Evolutionary conservation across 2,797 vertebrate species (phyloP).

Genomic region (Sphaeramia orbicularis): DNA sequence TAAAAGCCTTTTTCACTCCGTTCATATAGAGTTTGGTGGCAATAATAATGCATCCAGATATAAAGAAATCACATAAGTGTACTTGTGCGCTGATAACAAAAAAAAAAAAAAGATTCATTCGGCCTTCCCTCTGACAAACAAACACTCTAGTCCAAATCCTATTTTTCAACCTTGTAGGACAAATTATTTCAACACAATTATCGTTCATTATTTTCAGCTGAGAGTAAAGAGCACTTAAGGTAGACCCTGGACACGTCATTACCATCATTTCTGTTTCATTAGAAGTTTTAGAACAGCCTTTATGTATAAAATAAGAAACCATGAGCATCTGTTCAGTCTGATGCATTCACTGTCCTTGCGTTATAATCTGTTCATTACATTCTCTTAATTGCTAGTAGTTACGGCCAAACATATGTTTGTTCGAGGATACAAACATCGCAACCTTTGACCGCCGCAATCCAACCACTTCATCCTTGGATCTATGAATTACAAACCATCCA

Average conservation of each 20-base stretch:
- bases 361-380: too few species aligned
- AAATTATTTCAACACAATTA: conserved; percentile 13
- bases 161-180: neutral
- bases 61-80: conserved; percentile 25
- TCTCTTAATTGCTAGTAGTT: too few species aligned
- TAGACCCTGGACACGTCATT: conserved; percentile 7
- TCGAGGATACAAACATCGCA: too few species aligned
- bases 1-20: conserved; percentile 23
- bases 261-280: conserved; percentile 2
- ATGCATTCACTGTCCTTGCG: too few species aligned
- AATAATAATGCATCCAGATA: conserved; percentile 28
- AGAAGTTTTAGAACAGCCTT: conserved; percentile 10
- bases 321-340: too few species aligned
- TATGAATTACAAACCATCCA: too few species aligned
- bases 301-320: neutral
- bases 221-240: conserved; percentile 19
- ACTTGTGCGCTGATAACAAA: conserved; percentile 19
- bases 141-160: conserved; percentile 7
- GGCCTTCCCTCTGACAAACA: conserved; percentile 23
- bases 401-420: too few species aligned
- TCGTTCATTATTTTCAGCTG: conserved; percentile 4
- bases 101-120: conserved; percentile 16
- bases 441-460: too few species aligned
- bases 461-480: too few species aligned
- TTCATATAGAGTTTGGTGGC: conserved; percentile 16